A percentile compares a stretch with the other conserved stretches of the same genome.
phyloP scores from a whole-genome alignment of 2,888 invertebrate genomes.

The Didymodactylos carnosus region DNA sequence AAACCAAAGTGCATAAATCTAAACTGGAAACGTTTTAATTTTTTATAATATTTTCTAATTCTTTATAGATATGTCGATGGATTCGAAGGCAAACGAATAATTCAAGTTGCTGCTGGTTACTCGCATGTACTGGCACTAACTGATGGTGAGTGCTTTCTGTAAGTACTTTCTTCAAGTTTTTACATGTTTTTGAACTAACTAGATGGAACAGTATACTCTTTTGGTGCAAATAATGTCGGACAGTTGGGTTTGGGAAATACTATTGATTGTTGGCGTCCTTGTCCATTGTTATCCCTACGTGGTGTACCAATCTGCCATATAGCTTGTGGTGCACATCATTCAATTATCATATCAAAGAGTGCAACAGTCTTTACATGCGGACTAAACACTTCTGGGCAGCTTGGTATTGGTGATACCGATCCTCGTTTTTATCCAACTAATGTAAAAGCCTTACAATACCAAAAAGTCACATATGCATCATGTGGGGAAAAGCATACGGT shows the following conservation, averaged over 20 bases:
- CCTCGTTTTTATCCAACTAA: constrained; percentile 25
- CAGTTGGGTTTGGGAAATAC: constrained; percentile 26
- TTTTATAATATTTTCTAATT: neutral
- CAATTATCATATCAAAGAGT: constrained; percentile 23
- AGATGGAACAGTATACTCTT: constrained; percentile 33
- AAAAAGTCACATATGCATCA: constrained; percentile 53
- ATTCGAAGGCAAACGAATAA: constrained; percentile 52
- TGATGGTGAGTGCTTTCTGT: constrained; percentile 33
- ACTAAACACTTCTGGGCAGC: constrained; percentile 19
- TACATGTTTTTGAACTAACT: too few relatives aligned
- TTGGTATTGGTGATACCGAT: constrained; percentile 19
- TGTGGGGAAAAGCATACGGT: constrained; percentile 84
- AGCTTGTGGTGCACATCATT: constrained; percentile 28
- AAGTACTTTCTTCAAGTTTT: neutral
- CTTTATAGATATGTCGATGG: neutral
- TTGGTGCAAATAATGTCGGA: constrained; percentile 27
- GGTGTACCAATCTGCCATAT: constrained; percentile 28
- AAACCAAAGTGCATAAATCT: constrained; percentile 22
- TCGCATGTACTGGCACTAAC: constrained; percentile 64
- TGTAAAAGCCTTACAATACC: constrained; percentile 32
- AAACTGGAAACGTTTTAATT: neutral
- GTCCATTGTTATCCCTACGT: constrained; percentile 21
- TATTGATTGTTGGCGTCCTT: constrained; percentile 1
- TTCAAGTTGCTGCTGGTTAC: constrained; percentile 67
- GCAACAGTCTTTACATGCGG: constrained; percentile 6